These are phyloP conservation scores for Diarsia mendica DNA, from an alignment of 2,888 invertebrate species.

Conservation along the genomic window DNA sequence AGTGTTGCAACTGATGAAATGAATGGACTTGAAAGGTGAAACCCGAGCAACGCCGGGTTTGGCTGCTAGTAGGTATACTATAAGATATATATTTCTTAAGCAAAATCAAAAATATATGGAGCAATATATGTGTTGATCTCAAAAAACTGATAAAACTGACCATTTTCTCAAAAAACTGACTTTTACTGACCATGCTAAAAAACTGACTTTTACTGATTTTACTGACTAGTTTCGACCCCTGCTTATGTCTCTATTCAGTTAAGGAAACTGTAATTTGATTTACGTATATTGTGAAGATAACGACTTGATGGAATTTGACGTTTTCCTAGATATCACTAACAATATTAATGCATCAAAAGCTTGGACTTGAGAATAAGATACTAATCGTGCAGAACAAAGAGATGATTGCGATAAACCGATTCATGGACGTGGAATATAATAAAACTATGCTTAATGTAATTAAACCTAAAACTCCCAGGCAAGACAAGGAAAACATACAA, in stretches of 20 bases:
- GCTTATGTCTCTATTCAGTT: conserved; percentile 52
- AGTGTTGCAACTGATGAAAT: too few species aligned
- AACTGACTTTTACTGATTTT: too few species aligned
- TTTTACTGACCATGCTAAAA: too few species aligned
- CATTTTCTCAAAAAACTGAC: too few species aligned
- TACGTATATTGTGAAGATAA: conserved; percentile 36
- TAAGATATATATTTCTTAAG: too few species aligned
- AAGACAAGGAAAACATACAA: not conserved
- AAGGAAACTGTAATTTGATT: conserved; percentile 49
- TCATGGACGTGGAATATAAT: not conserved
- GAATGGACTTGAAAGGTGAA: too few species aligned
- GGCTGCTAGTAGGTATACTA: too few species aligned
- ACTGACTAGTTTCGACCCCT: too few species aligned
- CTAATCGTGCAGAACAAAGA: not conserved
- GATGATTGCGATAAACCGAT: conserved; percentile 8
- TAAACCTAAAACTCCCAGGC: not conserved
- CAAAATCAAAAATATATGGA: too few species aligned
- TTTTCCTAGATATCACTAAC: conserved; percentile 39
- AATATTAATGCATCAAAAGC: conserved; percentile 31
- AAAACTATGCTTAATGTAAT: not conserved
- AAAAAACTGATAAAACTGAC: too few species aligned
- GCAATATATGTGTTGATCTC: too few species aligned
- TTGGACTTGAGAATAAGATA: conserved; percentile 21
- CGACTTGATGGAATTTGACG: conserved; percentile 36
- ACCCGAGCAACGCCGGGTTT: too few species aligned